Conservation (phyloP, 2,888 invertebrate species). For the Periphyllus acericola region DNA sequence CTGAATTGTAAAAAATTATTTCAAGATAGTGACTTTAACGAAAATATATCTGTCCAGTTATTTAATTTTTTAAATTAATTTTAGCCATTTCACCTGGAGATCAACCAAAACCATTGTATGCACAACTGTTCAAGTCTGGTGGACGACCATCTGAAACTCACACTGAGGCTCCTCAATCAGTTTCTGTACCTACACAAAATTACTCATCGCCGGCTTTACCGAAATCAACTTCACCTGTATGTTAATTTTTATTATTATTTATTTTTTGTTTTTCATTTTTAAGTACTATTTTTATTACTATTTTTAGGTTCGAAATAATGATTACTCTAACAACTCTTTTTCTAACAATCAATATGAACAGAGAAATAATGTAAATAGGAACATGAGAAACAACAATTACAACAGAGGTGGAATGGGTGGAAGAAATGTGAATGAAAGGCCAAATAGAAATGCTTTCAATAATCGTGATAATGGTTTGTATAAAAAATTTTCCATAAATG, state of each 20-base stretch:
- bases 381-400: constrained; percentile 41
- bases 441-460: constrained; percentile 46
- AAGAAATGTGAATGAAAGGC: constrained; percentile 54
- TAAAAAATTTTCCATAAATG: neutral
- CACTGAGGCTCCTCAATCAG: constrained; percentile 27
- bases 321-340: constrained; percentile 45
- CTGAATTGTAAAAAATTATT: neutral
- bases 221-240: constrained; percentile 53
- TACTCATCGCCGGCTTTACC: constrained; percentile 51
- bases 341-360: constrained; percentile 57
- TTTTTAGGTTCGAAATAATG: constrained; percentile 47
- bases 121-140: constrained; percentile 51
- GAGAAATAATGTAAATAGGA: constrained; percentile 50
- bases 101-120: constrained; percentile 57
- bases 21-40: neutral
- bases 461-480: constrained; percentile 58
- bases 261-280: neutral
- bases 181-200: constrained; percentile 25
- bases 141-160: constrained; percentile 42
- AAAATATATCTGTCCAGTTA: neutral
- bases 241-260: neutral
- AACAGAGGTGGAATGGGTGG: constrained; percentile 52
- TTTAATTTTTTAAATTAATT: neutral
- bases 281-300: neutral
- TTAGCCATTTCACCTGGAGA: constrained; percentile 56